Evolutionary conservation across 2,797 vertebrate species (phyloP).

Genomic region (Mus caroli): DNA sequence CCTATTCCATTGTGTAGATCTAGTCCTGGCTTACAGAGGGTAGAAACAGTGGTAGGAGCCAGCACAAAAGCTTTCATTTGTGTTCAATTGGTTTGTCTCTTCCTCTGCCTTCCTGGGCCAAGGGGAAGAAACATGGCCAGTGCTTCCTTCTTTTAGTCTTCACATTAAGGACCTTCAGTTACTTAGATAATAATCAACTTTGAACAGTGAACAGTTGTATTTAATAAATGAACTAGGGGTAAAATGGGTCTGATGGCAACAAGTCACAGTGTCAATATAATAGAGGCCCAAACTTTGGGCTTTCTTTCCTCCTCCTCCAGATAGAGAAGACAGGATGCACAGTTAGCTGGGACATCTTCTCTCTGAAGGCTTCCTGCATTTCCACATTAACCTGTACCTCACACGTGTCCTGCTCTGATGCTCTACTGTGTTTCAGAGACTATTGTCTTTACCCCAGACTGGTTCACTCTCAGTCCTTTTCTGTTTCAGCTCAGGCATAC

Average conservation of each 20-base stretch:
- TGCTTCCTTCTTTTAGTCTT: constrained; percentile 60
- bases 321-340: neutral
- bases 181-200: constrained; percentile 71
- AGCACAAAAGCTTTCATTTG: neutral
- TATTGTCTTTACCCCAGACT: neutral
- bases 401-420: neutral
- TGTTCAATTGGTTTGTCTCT: constrained; percentile 47
- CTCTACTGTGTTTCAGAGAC: neutral
- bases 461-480: neutral
- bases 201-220: constrained; percentile 53
- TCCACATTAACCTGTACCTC: neutral
- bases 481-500: neutral
- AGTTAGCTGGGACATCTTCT: neutral
- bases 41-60: neutral
- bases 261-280: constrained; percentile 50
- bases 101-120: constrained; percentile 26
- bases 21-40: neutral
- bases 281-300: neutral
- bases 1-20: neutral
- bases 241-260: constrained; percentile 61
- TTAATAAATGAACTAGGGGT: constrained; percentile 65
- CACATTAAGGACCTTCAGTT: constrained; percentile 63
- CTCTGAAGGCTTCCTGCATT: neutral
- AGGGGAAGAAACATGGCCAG: constrained; percentile 17
- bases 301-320: neutral